Conservation (phyloP, 2,797 vertebrate species). For the Halcyon leucocephala region DNA sequence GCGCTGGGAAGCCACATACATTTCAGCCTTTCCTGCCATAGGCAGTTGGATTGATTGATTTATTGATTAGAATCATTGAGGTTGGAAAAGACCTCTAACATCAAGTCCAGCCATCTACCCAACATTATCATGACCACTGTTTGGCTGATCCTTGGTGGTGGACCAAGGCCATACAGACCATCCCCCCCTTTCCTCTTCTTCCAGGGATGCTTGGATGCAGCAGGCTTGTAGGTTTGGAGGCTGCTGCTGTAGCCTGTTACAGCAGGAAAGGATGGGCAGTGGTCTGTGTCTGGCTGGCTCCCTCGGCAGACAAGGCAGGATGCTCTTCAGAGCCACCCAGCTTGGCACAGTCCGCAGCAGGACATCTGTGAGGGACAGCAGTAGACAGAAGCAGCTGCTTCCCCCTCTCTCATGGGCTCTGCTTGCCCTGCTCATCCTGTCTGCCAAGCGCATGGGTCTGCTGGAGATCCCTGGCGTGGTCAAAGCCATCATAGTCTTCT, state of each 20-base stretch:
- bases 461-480: not conserved
- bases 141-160: not conserved
- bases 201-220: not conserved
- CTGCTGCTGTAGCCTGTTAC: not conserved
- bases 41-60: too few relatives aligned
- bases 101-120: too few relatives aligned
- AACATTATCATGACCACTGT: not conserved
- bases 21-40: not conserved
- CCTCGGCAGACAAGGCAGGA: not conserved
- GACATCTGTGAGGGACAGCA: accelerated
- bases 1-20: not conserved
- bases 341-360: not conserved
- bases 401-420: accelerated
- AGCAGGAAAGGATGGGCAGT: not conserved
- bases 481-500: not conserved
- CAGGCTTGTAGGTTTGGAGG: not conserved
- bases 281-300: not conserved
- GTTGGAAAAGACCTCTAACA: too few relatives aligned
- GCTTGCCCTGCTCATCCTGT: not conserved
- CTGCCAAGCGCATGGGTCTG: not conserved
- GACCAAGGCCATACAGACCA: too few relatives aligned
- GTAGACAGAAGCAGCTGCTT: not conserved
- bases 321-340: not conserved
- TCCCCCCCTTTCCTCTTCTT: not conserved
- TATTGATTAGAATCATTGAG: too few relatives aligned